Base-by-base conservation (phyloP, 2,888 invertebrate genomes). In the Prosapia bicincta region DNA sequence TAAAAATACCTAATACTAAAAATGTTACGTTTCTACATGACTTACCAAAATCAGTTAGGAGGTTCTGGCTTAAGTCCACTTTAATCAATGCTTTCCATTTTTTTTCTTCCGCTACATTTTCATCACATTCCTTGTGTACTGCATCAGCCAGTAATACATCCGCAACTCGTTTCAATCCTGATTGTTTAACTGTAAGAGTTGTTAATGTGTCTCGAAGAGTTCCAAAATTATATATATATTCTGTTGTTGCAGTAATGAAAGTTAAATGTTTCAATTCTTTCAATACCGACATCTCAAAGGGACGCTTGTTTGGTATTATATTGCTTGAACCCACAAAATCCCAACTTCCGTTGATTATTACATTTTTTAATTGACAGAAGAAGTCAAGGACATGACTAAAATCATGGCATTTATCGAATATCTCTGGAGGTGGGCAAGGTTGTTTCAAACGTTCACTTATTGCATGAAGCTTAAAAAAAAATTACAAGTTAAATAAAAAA, bases 331-430 rank as follows among this genome's bases (percentile, higher is more conserved):
- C 92, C 68, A 95, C 90, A 65, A 89, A 88, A 75, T 89, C 88
- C 26, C 87, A 86, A 80, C 89, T 90, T 1, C 95, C 94, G 82
- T 87, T 85, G 74, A 96, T 89, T 79, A 88, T 88, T 13, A 96
- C 84, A 25, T 88, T 87, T 24, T 89, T 89, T 26, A 97, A 85
- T 83, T 94, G 92, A 0, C 91, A 91, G 84, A 93, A 93, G 83
- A 96, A 94, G 85, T 98, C 98, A 73, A 98, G 84, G 0, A 97
- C 91, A 82, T 97, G 96, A 79, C 96, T 95, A 81, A 98, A 93
- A 85, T 98, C 97, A 82, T 91, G 93, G 84, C 91, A 90, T 80
- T 91, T 92, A 81, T 95, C 94, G 26, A 89, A 88, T 78, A 92
- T 91, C 82, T 95, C 95, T 76, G 90, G 88, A 1, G 91, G 88